Conservation (phyloP, 2,113 vertebrate species). For the Xiphophorus couchianus region DNA sequence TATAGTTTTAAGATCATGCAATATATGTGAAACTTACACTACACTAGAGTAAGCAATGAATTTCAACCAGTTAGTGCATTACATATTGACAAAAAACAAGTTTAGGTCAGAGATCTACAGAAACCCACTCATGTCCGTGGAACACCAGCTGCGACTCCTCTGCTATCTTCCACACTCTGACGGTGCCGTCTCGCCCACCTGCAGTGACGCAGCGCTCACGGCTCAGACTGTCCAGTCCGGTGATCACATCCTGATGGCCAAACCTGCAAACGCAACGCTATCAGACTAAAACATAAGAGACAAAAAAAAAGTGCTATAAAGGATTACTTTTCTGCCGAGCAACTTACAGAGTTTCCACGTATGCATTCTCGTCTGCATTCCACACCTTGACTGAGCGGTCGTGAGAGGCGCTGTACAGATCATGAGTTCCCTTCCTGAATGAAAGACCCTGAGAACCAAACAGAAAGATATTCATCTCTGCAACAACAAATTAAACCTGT, state of each 20-base stretch:
- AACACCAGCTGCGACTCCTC: constrained; percentile 97
- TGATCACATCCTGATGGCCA: constrained; percentile 93
- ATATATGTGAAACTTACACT: no score
- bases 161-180: constrained; percentile 95
- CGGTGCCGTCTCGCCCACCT: constrained; percentile 89
- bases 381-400: constrained; percentile 96
- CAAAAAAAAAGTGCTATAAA: not conserved
- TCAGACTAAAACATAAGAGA: not conserved
- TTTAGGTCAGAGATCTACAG: not conserved
- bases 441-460: constrained; percentile 85
- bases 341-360: constrained; percentile 95
- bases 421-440: constrained; percentile 90
- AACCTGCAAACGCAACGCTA: constrained; percentile 77
- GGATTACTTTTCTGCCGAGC: not conserved
- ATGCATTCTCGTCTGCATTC: constrained; percentile 94
- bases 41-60: no score
- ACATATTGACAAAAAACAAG: not conserved
- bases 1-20: no score
- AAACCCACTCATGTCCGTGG: constrained; percentile 90
- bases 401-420: constrained; percentile 93
- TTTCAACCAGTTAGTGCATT: no score
- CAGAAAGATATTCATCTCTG: not conserved
- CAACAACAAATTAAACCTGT: no score
- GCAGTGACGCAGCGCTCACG: constrained; percentile 94
- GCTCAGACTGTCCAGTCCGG: constrained; percentile 89